Evolutionary conservation across 30 jellyfish, hydroid and myxozoan genomes (phyloP).

Genomic region (Nemopilema nomurai): DNA sequence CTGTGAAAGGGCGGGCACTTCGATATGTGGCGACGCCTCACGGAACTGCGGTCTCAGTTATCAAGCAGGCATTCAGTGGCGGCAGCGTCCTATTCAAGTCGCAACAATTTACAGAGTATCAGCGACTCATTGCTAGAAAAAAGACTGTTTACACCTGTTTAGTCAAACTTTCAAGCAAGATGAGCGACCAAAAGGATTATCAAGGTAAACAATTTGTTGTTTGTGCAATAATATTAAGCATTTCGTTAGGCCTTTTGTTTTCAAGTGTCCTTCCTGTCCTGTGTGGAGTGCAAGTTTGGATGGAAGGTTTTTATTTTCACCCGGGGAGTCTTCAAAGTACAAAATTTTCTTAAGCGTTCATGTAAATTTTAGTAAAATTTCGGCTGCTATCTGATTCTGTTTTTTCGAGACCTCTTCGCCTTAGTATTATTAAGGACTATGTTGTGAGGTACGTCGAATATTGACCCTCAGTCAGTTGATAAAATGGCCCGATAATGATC

Average conservation of each 20-base stretch:
- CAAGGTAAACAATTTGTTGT: slow-evolving; percentile 18
- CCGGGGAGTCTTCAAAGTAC: too few relatives aligned
- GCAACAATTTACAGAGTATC: not conserved
- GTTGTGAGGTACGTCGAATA: too few relatives aligned
- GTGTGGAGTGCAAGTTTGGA: too few relatives aligned
- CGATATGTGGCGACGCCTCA: not conserved
- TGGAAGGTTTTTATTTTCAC: too few relatives aligned
- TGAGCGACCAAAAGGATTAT: slow-evolving; percentile 14
- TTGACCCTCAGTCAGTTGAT: too few relatives aligned
- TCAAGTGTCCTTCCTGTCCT: not conserved
- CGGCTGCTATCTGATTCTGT: too few relatives aligned
- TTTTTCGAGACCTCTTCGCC: too few relatives aligned
- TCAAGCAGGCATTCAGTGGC: not conserved
- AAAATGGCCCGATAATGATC: too few relatives aligned
- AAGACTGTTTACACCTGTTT: not conserved
- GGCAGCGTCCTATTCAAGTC: not conserved
- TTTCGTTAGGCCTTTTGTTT: too few relatives aligned
- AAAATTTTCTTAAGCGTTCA: too few relatives aligned
- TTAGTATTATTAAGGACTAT: too few relatives aligned
- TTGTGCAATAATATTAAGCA: not conserved
- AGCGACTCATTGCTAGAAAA: not conserved
- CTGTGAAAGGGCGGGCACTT: not conserved
- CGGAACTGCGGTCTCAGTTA: not conserved
- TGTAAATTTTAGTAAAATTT: too few relatives aligned
- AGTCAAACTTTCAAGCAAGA: not conserved